Conservation (phyloP, 2,888 invertebrate genomes). For the Apotomis betuletana region DNA sequence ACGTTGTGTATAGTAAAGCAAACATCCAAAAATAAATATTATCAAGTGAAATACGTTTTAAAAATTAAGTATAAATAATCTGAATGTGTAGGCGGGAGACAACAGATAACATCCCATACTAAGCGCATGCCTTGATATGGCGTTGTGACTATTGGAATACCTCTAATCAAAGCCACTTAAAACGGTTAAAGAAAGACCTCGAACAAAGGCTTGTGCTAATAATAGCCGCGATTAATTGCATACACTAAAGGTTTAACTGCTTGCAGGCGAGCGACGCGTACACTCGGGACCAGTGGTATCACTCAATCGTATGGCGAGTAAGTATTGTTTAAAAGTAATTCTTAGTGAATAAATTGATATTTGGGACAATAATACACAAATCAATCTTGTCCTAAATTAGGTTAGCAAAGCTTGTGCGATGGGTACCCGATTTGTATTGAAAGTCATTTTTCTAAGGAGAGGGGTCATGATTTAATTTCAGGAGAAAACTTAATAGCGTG, state of each 20-base stretch:
- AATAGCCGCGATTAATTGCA: conserved; percentile 33
- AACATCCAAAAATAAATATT: neutral
- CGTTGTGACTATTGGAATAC: neutral
- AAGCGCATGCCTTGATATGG: neutral
- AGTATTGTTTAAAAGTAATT: conserved; percentile 50
- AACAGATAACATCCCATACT: neutral
- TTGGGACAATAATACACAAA: too few species aligned
- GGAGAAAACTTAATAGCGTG: too few species aligned
- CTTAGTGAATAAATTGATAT: too few species aligned
- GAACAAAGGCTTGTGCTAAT: conserved; percentile 29
- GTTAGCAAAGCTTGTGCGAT: too few species aligned
- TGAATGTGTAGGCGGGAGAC: neutral
- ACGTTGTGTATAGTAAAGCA: neutral
- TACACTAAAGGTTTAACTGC: conserved; percentile 43
- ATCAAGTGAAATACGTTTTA: too few species aligned
- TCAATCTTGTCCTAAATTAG: too few species aligned
- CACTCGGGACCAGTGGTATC: conserved; percentile 92
- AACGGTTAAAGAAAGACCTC: conserved; percentile 24
- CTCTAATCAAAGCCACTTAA: conserved; percentile 36
- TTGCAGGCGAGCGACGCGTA: conserved; percentile 90
- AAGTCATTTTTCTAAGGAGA: too few species aligned
- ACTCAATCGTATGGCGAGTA: conserved; percentile 92
- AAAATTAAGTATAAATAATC: neutral
- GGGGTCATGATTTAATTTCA: too few species aligned
- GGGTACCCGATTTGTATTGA: too few species aligned